Conservation (phyloP, 2,888 invertebrate species). For the Hypselothyrea guttata region DNA sequence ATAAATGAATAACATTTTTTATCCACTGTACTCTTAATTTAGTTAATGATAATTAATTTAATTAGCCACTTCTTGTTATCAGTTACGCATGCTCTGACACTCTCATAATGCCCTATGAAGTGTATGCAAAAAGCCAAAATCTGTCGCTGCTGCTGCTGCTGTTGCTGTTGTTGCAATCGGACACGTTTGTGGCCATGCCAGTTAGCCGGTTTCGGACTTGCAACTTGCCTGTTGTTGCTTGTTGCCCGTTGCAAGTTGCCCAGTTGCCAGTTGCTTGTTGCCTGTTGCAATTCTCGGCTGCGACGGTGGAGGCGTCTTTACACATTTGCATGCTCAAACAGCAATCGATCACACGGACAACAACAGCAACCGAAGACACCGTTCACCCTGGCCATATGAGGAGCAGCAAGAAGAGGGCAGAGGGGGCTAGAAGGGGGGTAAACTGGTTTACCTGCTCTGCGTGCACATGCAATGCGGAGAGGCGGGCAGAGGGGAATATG, state of each 20-base stretch:
- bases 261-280: slow-evolving; percentile 28
- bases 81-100: background rate
- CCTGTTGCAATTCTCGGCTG: slow-evolving; percentile 5
- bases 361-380: slow-evolving; percentile 44
- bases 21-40: too few relatives aligned
- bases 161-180: slow-evolving; percentile 55
- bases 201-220: slow-evolving; percentile 64
- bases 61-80: too few relatives aligned
- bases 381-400: slow-evolving; percentile 41
- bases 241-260: slow-evolving; percentile 43
- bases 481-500: slow-evolving; percentile 2
- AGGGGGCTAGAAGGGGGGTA: slow-evolving; percentile 14
- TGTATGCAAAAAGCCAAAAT: slow-evolving; percentile 25
- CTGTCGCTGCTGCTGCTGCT: too few relatives aligned
- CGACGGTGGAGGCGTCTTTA: slow-evolving; percentile 76
- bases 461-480: slow-evolving; percentile 58
- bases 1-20: too few relatives aligned
- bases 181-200: slow-evolving; percentile 59
- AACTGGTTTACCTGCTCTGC: slow-evolving; percentile 62
- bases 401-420: background rate
- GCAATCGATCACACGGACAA: slow-evolving; percentile 71
- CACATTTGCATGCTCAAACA: slow-evolving; percentile 78
- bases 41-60: too few relatives aligned
- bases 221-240: slow-evolving; percentile 40
- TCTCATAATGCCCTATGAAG: slow-evolving; percentile 1